Evolutionary conservation across 2,888 invertebrate genomes (phyloP).

Genomic region (Xestia sexstrigata): DNA sequence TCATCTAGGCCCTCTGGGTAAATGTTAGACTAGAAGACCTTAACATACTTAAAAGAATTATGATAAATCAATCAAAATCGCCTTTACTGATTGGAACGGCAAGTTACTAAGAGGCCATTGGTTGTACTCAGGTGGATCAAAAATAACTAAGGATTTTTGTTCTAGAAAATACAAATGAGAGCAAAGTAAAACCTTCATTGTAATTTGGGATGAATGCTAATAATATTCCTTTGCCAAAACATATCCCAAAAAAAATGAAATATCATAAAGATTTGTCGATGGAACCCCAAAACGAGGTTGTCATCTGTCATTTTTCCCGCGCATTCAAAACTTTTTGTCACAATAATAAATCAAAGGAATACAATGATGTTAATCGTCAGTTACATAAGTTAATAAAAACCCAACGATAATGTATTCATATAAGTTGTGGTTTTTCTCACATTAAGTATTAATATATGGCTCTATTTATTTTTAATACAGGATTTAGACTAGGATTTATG

Average conservation of each 20-base stretch:
- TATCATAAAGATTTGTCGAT: neutral
- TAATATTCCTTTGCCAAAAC: neutral
- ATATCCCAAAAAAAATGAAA: slow-evolving; percentile 2
- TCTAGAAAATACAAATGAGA: neutral
- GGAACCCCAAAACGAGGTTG: slow-evolving; percentile 23
- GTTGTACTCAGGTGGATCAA: neutral
- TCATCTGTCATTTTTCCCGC: slow-evolving; percentile 37
- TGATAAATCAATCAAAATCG: slow-evolving; percentile 31
- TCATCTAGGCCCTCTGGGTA: neutral
- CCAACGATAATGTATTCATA: slow-evolving; percentile 17
- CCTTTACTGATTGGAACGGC: neutral
- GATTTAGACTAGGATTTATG: slow-evolving; percentile 47
- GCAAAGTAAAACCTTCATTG: no score
- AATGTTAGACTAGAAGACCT: slow-evolving; percentile 11
- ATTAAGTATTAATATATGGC: slow-evolving; percentile 42
- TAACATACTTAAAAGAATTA: slow-evolving; percentile 26
- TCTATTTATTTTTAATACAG: slow-evolving; percentile 19
- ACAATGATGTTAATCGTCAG: slow-evolving; percentile 21
- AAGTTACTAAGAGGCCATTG: neutral
- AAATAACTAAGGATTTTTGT: neutral
- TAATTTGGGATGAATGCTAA: neutral
- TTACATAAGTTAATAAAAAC: slow-evolving; percentile 45
- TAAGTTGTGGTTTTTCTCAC: slow-evolving; percentile 38
- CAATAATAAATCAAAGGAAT: slow-evolving; percentile 20
- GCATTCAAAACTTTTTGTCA: slow-evolving; percentile 33